Evolutionary conservation across 2,888 invertebrate species (phyloP).

Genomic region (Tetropium fuscum): DNA sequence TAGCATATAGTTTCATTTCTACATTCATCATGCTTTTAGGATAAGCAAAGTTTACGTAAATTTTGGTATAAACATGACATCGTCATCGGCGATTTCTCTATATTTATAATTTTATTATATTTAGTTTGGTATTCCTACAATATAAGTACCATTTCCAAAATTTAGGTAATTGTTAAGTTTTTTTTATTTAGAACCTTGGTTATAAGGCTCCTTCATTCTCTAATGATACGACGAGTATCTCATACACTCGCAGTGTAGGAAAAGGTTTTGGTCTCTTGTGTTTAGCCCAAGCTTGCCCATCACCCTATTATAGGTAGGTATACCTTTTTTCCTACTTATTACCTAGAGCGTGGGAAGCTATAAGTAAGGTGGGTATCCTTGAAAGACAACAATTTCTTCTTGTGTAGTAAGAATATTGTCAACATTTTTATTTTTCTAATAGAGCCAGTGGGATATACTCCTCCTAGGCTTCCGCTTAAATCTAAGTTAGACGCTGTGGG

Average conservation of each 20-base stretch:
- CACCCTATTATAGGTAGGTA: constrained; percentile 74
- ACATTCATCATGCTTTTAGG: no score
- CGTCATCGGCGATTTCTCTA: no score
- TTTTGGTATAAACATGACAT: no score
- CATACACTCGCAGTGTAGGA: constrained; percentile 51
- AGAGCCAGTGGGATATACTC: constrained; percentile 68
- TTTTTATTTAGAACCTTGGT: constrained; percentile 70
- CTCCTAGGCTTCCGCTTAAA: constrained; percentile 65
- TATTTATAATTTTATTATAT: no score
- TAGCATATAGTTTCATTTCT: no score
- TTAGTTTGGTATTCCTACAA: no score
- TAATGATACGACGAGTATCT: constrained; percentile 75
- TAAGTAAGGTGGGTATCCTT: no score
- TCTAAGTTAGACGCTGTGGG: constrained; percentile 54
- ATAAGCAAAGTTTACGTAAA: no score
- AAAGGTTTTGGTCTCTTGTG: constrained; percentile 71
- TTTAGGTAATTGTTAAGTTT: constrained; percentile 69
- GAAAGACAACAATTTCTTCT: no score
- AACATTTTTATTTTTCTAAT: no score
- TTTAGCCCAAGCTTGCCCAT: constrained; percentile 73
- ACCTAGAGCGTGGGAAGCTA: no score
- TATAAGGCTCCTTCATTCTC: constrained; percentile 75
- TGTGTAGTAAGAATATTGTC: background rate
- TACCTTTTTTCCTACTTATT: no score
- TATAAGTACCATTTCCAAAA: constrained; percentile 77